These are phyloP conservation scores for Acanthosepion pharaonis DNA, from an alignment of 2,888 invertebrate species.

Conservation along the genomic window DNA sequence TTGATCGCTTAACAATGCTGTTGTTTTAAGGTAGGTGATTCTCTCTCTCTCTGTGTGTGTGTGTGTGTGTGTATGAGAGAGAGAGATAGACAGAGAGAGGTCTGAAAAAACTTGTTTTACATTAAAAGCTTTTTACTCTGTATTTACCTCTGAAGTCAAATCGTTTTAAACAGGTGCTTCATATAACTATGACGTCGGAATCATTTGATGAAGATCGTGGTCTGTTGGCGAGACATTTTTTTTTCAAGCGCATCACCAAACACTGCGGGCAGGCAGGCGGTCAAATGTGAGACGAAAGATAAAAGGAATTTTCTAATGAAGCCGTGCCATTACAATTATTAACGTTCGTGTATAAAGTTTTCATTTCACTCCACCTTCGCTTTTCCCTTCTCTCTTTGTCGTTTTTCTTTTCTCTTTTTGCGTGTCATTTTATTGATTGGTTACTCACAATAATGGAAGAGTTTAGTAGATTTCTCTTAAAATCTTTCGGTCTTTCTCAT, in stretches of 20 bases:
- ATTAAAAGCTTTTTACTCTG: not conserved
- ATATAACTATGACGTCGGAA: not conserved
- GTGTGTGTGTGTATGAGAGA: not conserved
- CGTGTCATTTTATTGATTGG: not conserved
- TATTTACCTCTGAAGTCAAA: not conserved
- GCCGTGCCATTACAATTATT: not conserved
- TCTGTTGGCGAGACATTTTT: not conserved
- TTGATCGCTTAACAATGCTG: too few species aligned
- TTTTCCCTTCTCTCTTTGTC: not conserved
- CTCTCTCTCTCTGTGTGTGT: too few species aligned
- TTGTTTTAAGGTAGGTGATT: too few species aligned
- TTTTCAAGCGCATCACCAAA: not conserved
- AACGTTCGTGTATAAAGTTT: not conserved
- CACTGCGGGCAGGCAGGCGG: not conserved
- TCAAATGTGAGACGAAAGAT: not conserved
- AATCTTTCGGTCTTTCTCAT: not conserved
- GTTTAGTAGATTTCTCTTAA: not conserved
- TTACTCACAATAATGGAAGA: not conserved
- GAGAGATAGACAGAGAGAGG: not conserved
- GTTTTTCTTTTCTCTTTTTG: not conserved
- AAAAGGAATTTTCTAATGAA: constrained; percentile 17
- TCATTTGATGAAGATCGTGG: not conserved
- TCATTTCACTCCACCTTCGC: not conserved
- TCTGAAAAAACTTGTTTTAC: too few species aligned
- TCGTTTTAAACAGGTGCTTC: not conserved